Base-by-base conservation (phyloP, 2,888 invertebrate genomes). In the Phyllotreta cruciferae region DNA sequence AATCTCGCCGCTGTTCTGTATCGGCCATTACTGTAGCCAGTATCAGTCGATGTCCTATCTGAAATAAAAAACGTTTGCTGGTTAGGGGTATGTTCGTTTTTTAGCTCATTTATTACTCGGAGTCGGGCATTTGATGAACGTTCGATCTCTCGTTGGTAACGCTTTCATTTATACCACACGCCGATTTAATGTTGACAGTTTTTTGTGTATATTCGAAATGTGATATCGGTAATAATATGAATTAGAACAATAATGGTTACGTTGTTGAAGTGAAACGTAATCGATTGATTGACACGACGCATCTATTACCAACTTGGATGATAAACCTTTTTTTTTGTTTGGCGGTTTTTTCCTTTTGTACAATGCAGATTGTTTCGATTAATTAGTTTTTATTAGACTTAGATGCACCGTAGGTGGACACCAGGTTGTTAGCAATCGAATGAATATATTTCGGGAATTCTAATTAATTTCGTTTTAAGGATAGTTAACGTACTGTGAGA, bases 71-170 rank as follows among this genome's bases (percentile, higher is more conserved):
- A 1, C 24, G 24, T 24, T 24, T 24, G 44, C 53, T 54, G 54
- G 38, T 47, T 55, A 47, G 45, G 55, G 47, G 49, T 61, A 61
- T 56, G 56, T 56, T 62, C 52, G 56, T 52, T 62, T 62, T 56
- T 56, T 62, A 52, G 62, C 49, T 37, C 62, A 62, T 49, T 54
- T 39, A 47, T 47, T 61, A 54, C 6, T 45, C 52, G 14, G 75
- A 76, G 8, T 50, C 52, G 14, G 75, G 77, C 76, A 74, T 77
- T 76, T 74, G 74, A 70, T 75, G 73, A 72, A 61, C 69, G 73
- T 77, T 75, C 76, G 76, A 56, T 53, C 53, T 47, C 56, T 61
- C 58, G 56, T 57, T 55, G 63, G 57, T 64, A 69, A 69, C 67
- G 11, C 62, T 63, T 70, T 68, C 56, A 67, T 69, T 68, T 70